phyloP scores from a whole-genome alignment of 2,113 vertebrate genomes.

The Pterophyllum scalare region DNA sequence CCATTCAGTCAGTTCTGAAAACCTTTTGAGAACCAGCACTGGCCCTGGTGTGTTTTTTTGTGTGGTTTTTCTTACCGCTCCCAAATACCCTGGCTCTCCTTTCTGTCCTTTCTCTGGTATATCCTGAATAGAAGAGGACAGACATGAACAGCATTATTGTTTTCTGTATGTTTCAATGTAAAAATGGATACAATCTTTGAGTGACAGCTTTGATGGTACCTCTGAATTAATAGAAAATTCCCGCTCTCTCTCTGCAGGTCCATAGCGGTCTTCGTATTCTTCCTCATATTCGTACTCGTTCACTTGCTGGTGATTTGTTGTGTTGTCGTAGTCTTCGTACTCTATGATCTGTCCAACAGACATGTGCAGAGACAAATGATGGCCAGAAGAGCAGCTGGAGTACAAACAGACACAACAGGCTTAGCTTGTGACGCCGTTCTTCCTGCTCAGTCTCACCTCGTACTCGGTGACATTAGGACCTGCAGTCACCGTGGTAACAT shows the following conservation, averaged over 20 bases:
- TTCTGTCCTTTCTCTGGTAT: constrained; percentile 94
- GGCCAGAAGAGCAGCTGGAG: not conserved
- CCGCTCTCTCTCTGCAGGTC: constrained; percentile 77
- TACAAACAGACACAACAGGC: not conserved
- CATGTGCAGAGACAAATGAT: not conserved
- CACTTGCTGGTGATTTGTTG: constrained; percentile 58
- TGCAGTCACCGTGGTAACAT: constrained; percentile 69
- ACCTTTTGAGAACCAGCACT: not conserved
- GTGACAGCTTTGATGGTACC: constrained; percentile 49
- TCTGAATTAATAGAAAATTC: constrained; percentile 62
- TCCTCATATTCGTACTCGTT: constrained; percentile 79
- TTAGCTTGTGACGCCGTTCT: not conserved
- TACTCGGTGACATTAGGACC: constrained; percentile 75
- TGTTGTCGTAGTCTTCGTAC: constrained; percentile 79
- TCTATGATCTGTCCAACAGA: constrained; percentile 71
- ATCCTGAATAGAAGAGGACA: constrained; percentile 44
- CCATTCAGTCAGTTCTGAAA: not conserved
- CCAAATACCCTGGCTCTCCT: constrained; percentile 90
- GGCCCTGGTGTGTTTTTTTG: not conserved
- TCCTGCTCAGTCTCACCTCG: constrained; percentile 74
- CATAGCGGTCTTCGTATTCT: constrained; percentile 78
- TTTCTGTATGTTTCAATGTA: not conserved
- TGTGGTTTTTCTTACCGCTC: constrained; percentile 82
- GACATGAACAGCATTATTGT: not conserved
- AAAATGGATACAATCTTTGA: not conserved